A percentile compares a stretch with the other conserved stretches of the same genome.
These are phyloP conservation scores for Micoletzkya japonica DNA, from an alignment of 2,888 invertebrate genomes.

Conservation along the genomic window DNA sequence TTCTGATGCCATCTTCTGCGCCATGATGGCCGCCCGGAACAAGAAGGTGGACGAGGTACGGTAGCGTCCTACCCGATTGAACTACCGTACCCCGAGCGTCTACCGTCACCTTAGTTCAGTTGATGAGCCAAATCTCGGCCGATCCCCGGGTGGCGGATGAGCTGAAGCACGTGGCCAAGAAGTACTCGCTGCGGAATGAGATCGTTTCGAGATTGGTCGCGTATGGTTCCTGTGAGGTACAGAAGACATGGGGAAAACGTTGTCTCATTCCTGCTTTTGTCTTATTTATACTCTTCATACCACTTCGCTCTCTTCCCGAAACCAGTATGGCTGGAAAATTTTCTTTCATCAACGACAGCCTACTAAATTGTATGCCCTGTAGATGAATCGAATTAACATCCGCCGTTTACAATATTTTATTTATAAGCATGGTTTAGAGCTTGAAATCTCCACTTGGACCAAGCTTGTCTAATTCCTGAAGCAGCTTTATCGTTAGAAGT, in stretches of 20 bases:
- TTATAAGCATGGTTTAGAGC: no score
- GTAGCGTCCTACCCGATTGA: slow-evolving; percentile 68
- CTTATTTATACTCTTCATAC: background rate
- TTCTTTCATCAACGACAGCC: no score
- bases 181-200: slow-evolving; percentile 67
- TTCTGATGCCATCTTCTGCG: slow-evolving; percentile 88
- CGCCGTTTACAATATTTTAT: no score
- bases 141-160: background rate
- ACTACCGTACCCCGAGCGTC: background rate
- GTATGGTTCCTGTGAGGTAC: slow-evolving; percentile 87
- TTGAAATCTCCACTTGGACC: no score
- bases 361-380: no score
- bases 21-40: slow-evolving; percentile 86
- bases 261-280: background rate
- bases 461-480: no score
- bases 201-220: slow-evolving; percentile 88
- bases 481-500: no score
- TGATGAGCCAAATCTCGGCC: background rate
- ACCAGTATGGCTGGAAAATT: no score
- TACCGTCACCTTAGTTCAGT: background rate
- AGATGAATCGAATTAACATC: no score
- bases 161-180: background rate
- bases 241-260: background rate
- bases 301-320: background rate
- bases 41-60: slow-evolving; percentile 77